Conservation (phyloP, 1,140 invertebrate species). For the Drosophila melanica region DNA sequence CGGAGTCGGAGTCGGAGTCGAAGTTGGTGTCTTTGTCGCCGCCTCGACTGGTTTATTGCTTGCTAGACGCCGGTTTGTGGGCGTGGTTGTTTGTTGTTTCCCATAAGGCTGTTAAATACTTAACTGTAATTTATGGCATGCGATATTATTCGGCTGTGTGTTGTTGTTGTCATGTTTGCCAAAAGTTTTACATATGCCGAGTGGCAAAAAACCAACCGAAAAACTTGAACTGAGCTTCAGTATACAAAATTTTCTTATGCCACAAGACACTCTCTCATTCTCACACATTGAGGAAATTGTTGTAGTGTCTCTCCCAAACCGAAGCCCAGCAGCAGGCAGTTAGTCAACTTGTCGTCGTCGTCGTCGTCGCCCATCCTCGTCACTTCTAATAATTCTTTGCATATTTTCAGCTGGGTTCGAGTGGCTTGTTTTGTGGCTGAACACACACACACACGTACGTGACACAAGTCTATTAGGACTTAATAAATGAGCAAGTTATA, state of each 20-base stretch:
- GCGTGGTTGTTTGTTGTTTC: conserved; percentile 55
- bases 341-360: conserved; percentile 53
- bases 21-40: conserved; percentile 24
- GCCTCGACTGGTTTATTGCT: conserved; percentile 59
- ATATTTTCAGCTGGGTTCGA: conserved; percentile 57
- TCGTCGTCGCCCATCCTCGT: conserved; percentile 17
- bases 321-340: conserved; percentile 24
- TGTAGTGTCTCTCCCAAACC: conserved; percentile 8
- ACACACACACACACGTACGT: not conserved
- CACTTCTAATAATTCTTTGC: conserved; percentile 64
- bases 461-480: conserved; percentile 62
- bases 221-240: conserved; percentile 47
- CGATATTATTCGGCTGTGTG: conserved; percentile 73
- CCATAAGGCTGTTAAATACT: conserved; percentile 79
- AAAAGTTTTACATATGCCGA: conserved; percentile 73
- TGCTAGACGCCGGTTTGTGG: conserved; percentile 34
- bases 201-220: conserved; percentile 32
- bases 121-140: conserved; percentile 81
- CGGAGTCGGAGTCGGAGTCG: conserved; percentile 15
- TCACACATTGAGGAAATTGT: not conserved
- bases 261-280: conserved; percentile 33
- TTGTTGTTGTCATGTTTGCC: conserved; percentile 62
- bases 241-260: conserved; percentile 59
- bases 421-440: conserved; percentile 48
- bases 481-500: conserved; percentile 69